A percentile compares a stretch with the other conserved stretches of the same genome.
Conservation (phyloP, 2,113 vertebrate genomes). For the Leucosticte australis region DNA sequence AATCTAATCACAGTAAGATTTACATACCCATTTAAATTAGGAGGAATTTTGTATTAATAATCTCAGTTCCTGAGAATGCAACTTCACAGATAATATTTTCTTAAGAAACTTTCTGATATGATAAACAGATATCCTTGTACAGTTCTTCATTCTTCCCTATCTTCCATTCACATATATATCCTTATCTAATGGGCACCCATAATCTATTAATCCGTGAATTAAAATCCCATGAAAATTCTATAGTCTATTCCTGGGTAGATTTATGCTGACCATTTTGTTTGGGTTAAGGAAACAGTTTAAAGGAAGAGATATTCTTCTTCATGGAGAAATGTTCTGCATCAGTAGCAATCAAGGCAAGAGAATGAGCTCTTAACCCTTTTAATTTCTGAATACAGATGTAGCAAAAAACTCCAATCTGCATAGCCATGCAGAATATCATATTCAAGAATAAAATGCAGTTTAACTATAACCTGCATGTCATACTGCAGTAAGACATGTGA, state of each 20-base stretch:
- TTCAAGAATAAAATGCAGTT: neutral
- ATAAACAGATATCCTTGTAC: neutral
- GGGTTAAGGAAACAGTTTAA: neutral
- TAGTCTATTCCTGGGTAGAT: neutral
- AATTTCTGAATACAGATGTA: neutral
- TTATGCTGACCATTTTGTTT: neutral
- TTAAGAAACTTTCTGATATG: neutral
- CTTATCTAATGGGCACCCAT: neutral
- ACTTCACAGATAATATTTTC: neutral
- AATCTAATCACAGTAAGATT: neutral
- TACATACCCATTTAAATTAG: neutral
- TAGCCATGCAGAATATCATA: neutral
- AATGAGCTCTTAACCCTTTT: neutral
- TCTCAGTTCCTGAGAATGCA: rapidly evolving
- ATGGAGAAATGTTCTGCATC: neutral
- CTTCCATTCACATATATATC: neutral
- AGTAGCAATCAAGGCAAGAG: neutral
- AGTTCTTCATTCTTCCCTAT: neutral
- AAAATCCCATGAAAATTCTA: neutral
- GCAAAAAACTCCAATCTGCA: neutral
- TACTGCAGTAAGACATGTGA: neutral
- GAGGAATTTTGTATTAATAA: neutral
- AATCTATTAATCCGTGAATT: neutral
- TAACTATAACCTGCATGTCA: neutral
- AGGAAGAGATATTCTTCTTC: neutral